Evolutionary conservation across 2,888 invertebrate genomes (phyloP), one percentile per base, ranked within the genome.

Genomic region (Scaptodrosophila latifasciaeformis): DNA sequence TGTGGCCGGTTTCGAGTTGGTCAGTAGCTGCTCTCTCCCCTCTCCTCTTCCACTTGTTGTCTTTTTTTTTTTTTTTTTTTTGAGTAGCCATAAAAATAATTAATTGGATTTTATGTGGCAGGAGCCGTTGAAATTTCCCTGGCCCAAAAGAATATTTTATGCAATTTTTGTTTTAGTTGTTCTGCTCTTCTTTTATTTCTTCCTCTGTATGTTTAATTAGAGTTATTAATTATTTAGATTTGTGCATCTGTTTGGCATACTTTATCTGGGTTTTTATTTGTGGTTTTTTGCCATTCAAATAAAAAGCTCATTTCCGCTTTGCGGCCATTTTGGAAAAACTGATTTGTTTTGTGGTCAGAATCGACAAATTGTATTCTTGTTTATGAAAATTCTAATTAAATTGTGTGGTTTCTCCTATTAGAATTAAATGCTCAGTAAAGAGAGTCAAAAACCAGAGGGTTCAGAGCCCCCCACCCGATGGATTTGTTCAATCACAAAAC

Each of bases 61-160:
- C 12, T 31, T 37, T 5, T 2, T 10, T 31, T 4, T 31, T 37
- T 18, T 17, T 15, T 13, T 13, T 6, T 37, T 37, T 34, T 17
- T 40, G 44, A 13, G 75, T 70, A 68, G 71, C 72, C 68, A 74
- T 74, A 74, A 78, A 74, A 75, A 75, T 74, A 74, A 78, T 74
- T 74, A 74, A 74, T 74, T 74, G 78, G 71, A 71, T 78, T 74
- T 74, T 74, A 74, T 74, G 72, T 78, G 71, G 78, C 72, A 78
- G 72, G 71, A 72, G 72, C 71, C 71, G 72, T 75, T 75, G 72
- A 67, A 72, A 59, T 65, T 72, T 60, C 43, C 59, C 19, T 40
- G 40, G 59, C 9, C 18, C 12, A 34, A 12, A 34, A 34, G 0
- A 34, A 34, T 13, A n/a, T 49, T 64, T 56, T 61, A 27, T 52